These are phyloP conservation scores for Chydorus sphaericus DNA, from an alignment of 2,888 invertebrate genomes.

Conservation along the genomic window DNA sequence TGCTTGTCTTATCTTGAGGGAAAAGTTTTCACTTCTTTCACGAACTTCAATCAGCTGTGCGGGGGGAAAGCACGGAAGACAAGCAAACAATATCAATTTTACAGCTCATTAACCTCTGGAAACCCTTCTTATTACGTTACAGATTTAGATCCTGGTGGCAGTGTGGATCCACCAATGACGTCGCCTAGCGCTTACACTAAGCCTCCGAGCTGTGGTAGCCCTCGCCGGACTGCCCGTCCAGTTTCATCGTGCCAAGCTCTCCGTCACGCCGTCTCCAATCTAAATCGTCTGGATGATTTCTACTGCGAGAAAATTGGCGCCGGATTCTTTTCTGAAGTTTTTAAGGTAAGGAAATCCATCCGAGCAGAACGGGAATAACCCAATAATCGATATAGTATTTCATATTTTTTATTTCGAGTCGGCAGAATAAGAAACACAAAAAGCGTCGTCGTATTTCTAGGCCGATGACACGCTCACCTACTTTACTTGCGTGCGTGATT, in stretches of 20 bases:
- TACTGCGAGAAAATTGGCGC: conserved; percentile 79
- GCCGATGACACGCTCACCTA: conserved; percentile 6
- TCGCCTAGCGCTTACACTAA: neutral
- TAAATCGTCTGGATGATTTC: conserved; percentile 88
- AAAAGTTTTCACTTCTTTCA: neutral
- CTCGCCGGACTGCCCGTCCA: conserved; percentile 24
- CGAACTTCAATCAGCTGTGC: too few relatives aligned
- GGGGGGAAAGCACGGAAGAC: too few relatives aligned
- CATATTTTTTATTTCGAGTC: neutral
- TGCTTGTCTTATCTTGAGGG: neutral
- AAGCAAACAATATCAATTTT: too few relatives aligned
- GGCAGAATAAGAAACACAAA: neutral
- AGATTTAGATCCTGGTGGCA: neutral
- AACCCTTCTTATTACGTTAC: neutral
- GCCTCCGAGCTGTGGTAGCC: neutral
- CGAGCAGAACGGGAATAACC: neutral
- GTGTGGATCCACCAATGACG: neutral
- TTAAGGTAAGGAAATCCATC: conserved; percentile 57
- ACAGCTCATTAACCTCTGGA: neutral
- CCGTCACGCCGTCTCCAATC: conserved; percentile 75
- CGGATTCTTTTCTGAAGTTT: conserved; percentile 95
- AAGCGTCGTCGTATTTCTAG: neutral
- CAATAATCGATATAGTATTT: neutral
- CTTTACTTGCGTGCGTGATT: conserved; percentile 3
- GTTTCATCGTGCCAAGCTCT: conserved; percentile 77